Conservation (phyloP, 2,797 vertebrate species). For the Alca torda region DNA sequence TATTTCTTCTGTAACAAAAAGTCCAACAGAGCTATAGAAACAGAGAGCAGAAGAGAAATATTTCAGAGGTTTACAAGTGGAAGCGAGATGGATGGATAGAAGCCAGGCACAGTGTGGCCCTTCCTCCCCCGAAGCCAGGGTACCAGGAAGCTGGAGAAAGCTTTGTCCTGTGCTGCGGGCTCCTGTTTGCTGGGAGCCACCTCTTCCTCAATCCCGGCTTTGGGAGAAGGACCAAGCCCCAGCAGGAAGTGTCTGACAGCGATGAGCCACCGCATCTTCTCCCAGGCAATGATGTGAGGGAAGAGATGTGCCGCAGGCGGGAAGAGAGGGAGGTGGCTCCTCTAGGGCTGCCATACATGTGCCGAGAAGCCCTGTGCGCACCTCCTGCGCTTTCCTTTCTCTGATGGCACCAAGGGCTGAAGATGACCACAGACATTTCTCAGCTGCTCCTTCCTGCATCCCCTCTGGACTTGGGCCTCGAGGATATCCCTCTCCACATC, state of each 20-base stretch:
- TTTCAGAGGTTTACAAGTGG: not conserved
- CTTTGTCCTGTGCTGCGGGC: not conserved
- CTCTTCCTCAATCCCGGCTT: not conserved
- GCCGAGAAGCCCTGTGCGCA: fast-evolving
- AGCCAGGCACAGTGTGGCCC: not conserved
- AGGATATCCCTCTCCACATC: not conserved
- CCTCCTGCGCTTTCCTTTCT: not conserved
- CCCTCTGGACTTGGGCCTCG: fast-evolving
- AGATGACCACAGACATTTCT: not conserved
- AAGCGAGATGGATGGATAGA: not conserved
- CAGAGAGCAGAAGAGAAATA: not conserved
- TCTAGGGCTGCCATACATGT: fast-evolving
- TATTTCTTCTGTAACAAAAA: slow-evolving; percentile 27
- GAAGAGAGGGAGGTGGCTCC: not conserved
- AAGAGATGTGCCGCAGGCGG: not conserved
- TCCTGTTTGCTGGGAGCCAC: not conserved
- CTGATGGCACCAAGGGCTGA: not conserved
- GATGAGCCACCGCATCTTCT: not conserved
- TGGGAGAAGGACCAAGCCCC: not conserved
- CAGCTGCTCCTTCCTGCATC: not conserved
- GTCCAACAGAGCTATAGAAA: not conserved
- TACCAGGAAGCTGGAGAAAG: not conserved
- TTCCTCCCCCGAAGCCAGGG: fast-evolving
- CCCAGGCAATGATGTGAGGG: fast-evolving
- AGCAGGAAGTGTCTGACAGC: not conserved